A percentile compares a stretch with the other conserved stretches of the same genome.
Conservation (phyloP, 2,113 vertebrate species). For the Microcebus murinus region DNA sequence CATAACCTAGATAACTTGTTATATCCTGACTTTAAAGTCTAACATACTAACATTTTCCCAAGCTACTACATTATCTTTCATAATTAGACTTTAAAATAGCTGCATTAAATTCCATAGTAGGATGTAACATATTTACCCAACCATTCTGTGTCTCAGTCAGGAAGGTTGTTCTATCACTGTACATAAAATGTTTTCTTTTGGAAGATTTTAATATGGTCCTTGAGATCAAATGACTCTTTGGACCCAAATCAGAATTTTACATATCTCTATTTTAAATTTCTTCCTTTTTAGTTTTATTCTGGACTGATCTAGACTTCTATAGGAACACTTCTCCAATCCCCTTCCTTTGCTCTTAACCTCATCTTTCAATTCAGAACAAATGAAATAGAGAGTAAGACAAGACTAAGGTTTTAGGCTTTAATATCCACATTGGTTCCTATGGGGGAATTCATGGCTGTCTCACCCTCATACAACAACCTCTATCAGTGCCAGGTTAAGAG, state of each 20-base stretch:
- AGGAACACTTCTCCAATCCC: neutral
- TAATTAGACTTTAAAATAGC: conserved; percentile 17
- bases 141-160: neutral
- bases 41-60: conserved; percentile 2
- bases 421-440: neutral
- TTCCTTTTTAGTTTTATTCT: neutral
- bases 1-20: neutral
- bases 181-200: neutral
- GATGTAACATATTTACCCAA: neutral
- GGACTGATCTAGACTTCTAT: neutral
- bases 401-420: neutral
- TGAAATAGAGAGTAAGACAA: neutral
- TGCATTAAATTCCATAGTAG: neutral
- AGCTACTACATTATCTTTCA: neutral
- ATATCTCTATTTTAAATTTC: conserved; percentile 27
- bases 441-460: neutral
- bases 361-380: neutral
- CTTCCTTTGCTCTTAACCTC: neutral
- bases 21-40: conserved; percentile 20
- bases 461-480: neutral
- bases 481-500: neutral
- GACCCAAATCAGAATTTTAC: neutral
- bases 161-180: neutral
- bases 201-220: neutral
- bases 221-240: conserved; percentile 40